Base-by-base conservation (phyloP, 2,113 vertebrate species). In the Seriola quinqueradiata region DNA sequence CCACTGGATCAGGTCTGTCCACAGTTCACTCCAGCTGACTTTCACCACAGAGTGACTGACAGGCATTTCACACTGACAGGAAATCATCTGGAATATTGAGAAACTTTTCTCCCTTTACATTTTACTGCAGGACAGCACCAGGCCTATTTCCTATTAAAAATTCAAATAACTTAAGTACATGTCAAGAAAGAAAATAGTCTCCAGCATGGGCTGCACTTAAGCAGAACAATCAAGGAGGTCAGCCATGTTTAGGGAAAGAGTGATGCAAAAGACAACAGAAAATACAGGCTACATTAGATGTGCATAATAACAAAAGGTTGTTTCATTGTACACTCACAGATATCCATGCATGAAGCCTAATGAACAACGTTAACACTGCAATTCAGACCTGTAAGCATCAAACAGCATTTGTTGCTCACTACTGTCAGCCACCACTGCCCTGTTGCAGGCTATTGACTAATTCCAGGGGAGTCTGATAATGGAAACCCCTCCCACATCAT, bases 401-500 rank as follows among this genome's bases (percentile, higher is more conserved):
- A 60, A 66, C 48, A 60, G 2, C 40, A 75, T 50, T 17, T 25
- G 63, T 10, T 59, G 25, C 55, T 76, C 42, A 74, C 5, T 5
- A 44, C 4, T 61, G 59, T 71, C 61, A 68, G n/a, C 60, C 8
- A 60, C 16, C 55, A 48, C 32, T 74, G 46, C 64, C 61, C 55
- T 87, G 46, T 71, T 81, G 72, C 75, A 68, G 16, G 11, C 19
- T 75, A 66, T 44, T 84, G 83, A 75, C 54, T 76, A 70, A 76
- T 77, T 71, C 82, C 63, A 70, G 16, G n/a, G 67, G 21, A 40
- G 81, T 77, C 75, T 70, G 75, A 82, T 86, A 72, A 77, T 86
- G 80, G 75, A 82, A 83, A 86, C 81, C 78, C 79, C 88, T 87
- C 85, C 84, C 78, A 88, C 82, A 59, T 75, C 48, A 50, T 66